Conservation (phyloP, 2,113 vertebrate species). For the Catharus bicknelli region DNA sequence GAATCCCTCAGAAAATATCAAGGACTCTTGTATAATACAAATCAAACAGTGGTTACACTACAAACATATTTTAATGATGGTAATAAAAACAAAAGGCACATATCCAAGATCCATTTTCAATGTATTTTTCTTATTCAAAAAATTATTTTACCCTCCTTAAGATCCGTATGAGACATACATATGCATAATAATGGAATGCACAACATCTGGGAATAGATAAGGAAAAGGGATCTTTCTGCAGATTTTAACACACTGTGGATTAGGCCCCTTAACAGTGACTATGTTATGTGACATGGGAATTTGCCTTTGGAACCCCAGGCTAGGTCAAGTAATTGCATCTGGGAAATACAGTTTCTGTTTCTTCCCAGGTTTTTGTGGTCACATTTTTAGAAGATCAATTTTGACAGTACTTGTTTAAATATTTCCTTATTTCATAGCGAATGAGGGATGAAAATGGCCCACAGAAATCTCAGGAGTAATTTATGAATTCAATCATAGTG, state of each 20-base stretch:
- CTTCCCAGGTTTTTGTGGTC: slow-evolving; percentile 4
- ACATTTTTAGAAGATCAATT: slow-evolving; percentile 36
- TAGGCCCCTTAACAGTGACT: background rate
- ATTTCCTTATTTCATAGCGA: slow-evolving; percentile 20
- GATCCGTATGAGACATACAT: background rate
- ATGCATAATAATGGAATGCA: background rate
- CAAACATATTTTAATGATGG: background rate
- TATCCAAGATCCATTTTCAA: background rate
- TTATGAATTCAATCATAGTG: background rate
- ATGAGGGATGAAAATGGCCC: background rate
- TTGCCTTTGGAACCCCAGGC: background rate
- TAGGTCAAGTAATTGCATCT: slow-evolving; percentile 12
- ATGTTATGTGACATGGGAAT: background rate
- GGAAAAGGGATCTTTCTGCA: background rate
- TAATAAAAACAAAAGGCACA: background rate
- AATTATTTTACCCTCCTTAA: background rate
- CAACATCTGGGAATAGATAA: background rate
- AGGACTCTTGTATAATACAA: background rate
- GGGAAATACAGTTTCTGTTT: slow-evolving; percentile 25
- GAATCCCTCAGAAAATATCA: background rate
- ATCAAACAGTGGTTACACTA: background rate
- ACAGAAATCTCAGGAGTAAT: slow-evolving; percentile 40
- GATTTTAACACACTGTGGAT: background rate
- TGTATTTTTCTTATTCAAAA: background rate
- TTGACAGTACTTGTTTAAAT: slow-evolving; percentile 53